These are phyloP conservation scores for Philonicus albiceps DNA, from an alignment of 2,888 invertebrate genomes.

Conservation along the genomic window DNA sequence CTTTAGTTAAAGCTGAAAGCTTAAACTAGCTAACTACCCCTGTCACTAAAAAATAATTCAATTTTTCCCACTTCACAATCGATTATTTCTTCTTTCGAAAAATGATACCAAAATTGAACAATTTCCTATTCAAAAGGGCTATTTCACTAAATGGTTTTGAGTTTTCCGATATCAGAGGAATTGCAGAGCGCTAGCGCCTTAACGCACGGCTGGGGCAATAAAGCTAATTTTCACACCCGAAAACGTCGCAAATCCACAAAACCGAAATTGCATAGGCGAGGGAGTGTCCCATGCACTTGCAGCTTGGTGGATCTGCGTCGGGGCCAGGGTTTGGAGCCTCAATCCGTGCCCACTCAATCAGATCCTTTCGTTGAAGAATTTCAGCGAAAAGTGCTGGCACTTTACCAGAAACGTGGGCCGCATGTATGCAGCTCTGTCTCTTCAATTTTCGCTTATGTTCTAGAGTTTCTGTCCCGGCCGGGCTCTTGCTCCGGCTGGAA, in stretches of 20 bases:
- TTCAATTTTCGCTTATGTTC: slow-evolving; percentile 35
- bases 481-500: neutral
- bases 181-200: neutral
- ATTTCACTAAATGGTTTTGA: neutral
- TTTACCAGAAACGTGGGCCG: slow-evolving; percentile 33
- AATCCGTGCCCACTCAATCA: neutral
- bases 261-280: slow-evolving; percentile 24
- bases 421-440: slow-evolving; percentile 14
- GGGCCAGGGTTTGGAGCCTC: neutral
- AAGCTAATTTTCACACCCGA: slow-evolving; percentile 29
- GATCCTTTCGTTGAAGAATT: neutral
- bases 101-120: neutral
- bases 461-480: neutral
- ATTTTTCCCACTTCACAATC: neutral
- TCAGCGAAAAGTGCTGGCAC: slow-evolving; percentile 19
- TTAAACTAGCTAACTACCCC: neutral
- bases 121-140: neutral
- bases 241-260: slow-evolving; percentile 8
- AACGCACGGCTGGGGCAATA: neutral
- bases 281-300: neutral
- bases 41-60: neutral
- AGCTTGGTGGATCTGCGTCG: neutral
- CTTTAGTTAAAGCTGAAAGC: neutral
- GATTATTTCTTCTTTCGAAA: neutral
- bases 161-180: neutral